Evolutionary conservation across 2,797 vertebrate species (phyloP).

Genomic region (Parauchenoglanis punctatus): DNA sequence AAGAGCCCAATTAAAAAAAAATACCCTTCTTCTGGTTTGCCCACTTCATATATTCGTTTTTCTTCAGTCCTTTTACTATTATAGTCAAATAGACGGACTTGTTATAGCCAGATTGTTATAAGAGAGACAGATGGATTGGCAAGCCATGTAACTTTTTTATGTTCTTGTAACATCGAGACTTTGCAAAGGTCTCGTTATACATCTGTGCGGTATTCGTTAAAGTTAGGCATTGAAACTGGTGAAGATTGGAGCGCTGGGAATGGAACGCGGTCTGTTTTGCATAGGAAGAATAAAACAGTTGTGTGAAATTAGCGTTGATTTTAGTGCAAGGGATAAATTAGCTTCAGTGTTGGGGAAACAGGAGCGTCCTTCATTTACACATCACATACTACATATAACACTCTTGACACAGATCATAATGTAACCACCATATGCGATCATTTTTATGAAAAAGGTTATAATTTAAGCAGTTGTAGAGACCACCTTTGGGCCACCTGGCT

Average conservation of each 20-base stretch:
- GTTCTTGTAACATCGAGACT: neutral
- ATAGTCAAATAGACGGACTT: neutral
- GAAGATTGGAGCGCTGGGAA: neutral
- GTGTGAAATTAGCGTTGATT: neutral
- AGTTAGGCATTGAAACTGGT: neutral
- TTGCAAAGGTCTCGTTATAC: conserved; percentile 12
- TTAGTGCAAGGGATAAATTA: neutral
- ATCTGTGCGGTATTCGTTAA: neutral
- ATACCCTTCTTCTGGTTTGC: neutral
- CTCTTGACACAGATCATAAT: neutral
- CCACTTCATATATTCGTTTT: neutral
- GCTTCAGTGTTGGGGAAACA: too few species aligned
- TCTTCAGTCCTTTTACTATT: neutral
- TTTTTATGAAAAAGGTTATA: neutral
- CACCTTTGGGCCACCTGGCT: neutral
- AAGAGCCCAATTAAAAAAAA: neutral
- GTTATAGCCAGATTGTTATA: neutral
- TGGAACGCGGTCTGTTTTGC: neutral
- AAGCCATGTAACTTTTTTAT: neutral
- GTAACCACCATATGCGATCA: neutral
- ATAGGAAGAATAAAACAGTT: neutral
- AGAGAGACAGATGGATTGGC: neutral
- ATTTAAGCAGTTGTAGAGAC: neutral
- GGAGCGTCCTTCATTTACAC: neutral
- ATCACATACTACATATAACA: neutral